Conservation (phyloP, 2,888 invertebrate genomes). For the Disparrhopalites patrizii region DNA sequence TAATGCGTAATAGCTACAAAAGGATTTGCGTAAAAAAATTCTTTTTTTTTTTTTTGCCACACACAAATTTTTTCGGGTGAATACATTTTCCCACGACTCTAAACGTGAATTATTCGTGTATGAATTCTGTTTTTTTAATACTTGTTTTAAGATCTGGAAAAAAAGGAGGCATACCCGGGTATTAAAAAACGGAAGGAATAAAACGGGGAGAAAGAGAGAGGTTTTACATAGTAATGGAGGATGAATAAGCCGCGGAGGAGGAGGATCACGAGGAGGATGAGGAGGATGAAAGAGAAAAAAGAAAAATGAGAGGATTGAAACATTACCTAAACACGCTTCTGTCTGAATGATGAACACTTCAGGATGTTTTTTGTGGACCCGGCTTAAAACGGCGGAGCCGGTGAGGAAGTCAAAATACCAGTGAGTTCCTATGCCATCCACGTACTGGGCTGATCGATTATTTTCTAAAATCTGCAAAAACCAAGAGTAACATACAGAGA, state of each 20-base stretch:
- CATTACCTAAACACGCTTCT: slow-evolving; percentile 71
- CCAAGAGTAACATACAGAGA: not conserved
- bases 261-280: slow-evolving; percentile 21
- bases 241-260: slow-evolving; percentile 29
- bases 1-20: too few species aligned
- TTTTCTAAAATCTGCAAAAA: slow-evolving; percentile 40
- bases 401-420: slow-evolving; percentile 58
- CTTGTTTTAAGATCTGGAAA: too few species aligned
- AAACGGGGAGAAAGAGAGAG: too few species aligned
- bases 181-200: too few species aligned
- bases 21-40: too few species aligned
- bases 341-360: slow-evolving; percentile 71
- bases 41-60: too few species aligned
- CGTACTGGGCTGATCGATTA: slow-evolving; percentile 48
- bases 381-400: slow-evolving; percentile 59
- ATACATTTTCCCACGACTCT: too few species aligned
- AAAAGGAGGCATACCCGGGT: too few species aligned
- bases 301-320: not conserved
- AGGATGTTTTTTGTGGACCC: slow-evolving; percentile 61
- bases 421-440: slow-evolving; percentile 57
- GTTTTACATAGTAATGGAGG: slow-evolving; percentile 29
- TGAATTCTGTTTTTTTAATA: too few species aligned
- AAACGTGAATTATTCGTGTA: too few species aligned
- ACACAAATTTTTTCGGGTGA: too few species aligned
- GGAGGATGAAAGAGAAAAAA: slow-evolving; percentile 16